Conservation (phyloP, 1,140 invertebrate species). For the Procambarus clarkii region DNA sequence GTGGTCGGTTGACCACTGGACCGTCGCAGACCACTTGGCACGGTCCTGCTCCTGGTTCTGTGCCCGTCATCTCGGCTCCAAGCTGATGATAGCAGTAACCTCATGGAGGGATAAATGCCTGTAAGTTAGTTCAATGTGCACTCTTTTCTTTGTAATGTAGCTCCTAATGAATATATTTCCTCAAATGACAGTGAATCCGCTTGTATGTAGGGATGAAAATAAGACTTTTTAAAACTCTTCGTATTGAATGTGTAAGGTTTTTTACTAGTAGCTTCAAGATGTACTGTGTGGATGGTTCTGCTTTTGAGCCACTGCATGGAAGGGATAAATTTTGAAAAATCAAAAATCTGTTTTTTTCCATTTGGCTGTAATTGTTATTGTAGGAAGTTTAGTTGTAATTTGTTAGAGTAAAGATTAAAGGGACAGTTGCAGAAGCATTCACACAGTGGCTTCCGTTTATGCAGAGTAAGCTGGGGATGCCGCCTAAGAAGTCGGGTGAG, state of each 20-base stretch:
- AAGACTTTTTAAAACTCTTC: slow-evolving; percentile 60
- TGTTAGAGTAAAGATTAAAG: neutral
- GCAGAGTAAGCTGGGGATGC: slow-evolving; percentile 43
- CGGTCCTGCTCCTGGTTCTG: slow-evolving; percentile 40
- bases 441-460: slow-evolving; percentile 47
- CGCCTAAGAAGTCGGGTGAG: slow-evolving; percentile 62
- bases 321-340: neutral
- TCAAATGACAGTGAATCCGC: slow-evolving; percentile 50
- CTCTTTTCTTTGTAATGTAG: slow-evolving; percentile 68
- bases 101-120: slow-evolving; percentile 62
- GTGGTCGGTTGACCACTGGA: slow-evolving; percentile 35
- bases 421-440: slow-evolving; percentile 23
- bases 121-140: slow-evolving; percentile 69
- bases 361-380: neutral
- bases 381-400: neutral
- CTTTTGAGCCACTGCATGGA: slow-evolving; percentile 17
- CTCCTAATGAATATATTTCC: slow-evolving; percentile 46
- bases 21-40: slow-evolving; percentile 36
- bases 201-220: slow-evolving; percentile 58
- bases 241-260: slow-evolving; percentile 67
- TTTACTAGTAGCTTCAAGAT: slow-evolving; percentile 60
- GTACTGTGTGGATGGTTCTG: slow-evolving; percentile 57
- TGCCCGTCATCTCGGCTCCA: slow-evolving; percentile 37
- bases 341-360: neutral
- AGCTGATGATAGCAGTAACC: slow-evolving; percentile 53